phyloP scores from a whole-genome alignment of 2,113 vertebrate genomes.

The Cephalopholis sonnerati region DNA sequence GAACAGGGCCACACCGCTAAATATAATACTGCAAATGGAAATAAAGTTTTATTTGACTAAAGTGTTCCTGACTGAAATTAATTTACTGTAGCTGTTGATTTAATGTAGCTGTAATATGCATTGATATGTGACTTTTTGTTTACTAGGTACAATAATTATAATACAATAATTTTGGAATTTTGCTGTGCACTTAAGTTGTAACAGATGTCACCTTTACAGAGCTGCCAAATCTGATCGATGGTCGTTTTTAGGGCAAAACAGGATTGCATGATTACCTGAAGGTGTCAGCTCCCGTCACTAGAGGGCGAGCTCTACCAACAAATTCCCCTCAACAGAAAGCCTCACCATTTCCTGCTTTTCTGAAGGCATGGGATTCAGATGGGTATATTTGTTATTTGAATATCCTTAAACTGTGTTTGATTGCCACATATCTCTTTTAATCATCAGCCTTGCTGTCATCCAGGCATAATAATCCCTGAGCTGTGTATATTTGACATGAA shows the following conservation, averaged over 20 bases:
- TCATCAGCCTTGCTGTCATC: background rate
- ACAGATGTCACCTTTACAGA: background rate
- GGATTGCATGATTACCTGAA: background rate
- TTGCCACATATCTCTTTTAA: background rate
- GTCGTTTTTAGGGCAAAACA: background rate
- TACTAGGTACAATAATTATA: no score
- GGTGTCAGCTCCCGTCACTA: conserved; percentile 36
- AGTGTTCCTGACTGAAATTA: no score
- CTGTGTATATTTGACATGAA: background rate
- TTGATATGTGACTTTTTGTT: no score
- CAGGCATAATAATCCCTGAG: background rate
- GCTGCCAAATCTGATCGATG: background rate
- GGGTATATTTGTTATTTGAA: background rate
- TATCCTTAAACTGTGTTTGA: background rate
- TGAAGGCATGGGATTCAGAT: background rate
- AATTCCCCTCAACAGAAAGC: background rate
- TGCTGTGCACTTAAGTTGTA: no score
- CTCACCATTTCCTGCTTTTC: conserved; percentile 6
- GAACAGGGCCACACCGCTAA: no score
- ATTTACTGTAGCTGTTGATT: no score
- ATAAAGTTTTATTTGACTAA: no score
- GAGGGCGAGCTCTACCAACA: conserved; percentile 52
- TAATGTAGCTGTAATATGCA: no score
- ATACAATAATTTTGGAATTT: no score
- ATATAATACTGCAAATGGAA: no score